phyloP scores from a whole-genome alignment of 2,113 vertebrate genomes.

The Anthoscopus minutus region DNA sequence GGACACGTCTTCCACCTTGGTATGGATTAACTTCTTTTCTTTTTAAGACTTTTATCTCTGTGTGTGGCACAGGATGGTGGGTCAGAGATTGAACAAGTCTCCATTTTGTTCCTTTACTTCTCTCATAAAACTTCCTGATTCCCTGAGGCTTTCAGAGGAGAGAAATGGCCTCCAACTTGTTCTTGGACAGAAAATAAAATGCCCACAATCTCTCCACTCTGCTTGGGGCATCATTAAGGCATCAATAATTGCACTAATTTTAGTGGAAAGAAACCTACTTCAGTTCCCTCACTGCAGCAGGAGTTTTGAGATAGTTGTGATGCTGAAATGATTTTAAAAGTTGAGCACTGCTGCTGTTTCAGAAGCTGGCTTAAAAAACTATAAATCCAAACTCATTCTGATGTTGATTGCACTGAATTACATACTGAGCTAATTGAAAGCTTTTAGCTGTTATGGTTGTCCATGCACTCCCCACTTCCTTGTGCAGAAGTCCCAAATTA shows the following conservation, averaged over 20 bases:
- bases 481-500: constrained; percentile 14
- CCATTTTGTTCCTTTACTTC: not conserved
- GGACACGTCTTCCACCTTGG: not conserved
- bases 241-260: not conserved
- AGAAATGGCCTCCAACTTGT: not conserved
- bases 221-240: not conserved
- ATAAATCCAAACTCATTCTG: not conserved
- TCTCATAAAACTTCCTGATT: not conserved
- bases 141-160: not conserved
- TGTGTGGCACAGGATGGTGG: not conserved
- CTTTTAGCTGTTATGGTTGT: constrained; percentile 20
- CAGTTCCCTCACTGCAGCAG: not conserved
- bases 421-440: not conserved
- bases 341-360: not conserved
- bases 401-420: not conserved
- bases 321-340: not conserved
- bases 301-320: not conserved
- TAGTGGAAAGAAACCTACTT: not conserved
- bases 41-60: not conserved
- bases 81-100: not conserved
- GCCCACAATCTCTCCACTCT: not conserved
- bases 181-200: not conserved
- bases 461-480: not conserved
- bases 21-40: not conserved
- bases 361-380: not conserved